A percentile compares a stretch with the other conserved stretches of the same genome.
phyloP scores from a whole-genome alignment of 2,113 vertebrate species.

The Columba livia region DNA sequence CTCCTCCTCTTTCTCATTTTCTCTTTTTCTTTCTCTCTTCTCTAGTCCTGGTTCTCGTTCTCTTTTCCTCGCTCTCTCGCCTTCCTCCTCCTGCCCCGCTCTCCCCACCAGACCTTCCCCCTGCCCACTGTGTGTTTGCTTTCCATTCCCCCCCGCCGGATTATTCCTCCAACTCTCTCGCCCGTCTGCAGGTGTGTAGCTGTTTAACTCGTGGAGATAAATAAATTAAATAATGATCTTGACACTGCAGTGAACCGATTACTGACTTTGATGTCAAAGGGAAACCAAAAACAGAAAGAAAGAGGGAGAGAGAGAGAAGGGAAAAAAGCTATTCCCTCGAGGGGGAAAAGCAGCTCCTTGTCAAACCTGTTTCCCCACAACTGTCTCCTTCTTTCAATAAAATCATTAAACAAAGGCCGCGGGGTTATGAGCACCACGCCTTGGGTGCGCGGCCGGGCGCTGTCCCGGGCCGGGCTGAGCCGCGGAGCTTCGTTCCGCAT shows the following conservation, averaged over 20 bases:
- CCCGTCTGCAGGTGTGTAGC: slow-evolving; percentile 51
- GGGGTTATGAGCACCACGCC: slow-evolving; percentile 63
- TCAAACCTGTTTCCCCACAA: slow-evolving; percentile 90
- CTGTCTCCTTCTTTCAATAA: slow-evolving; percentile 76
- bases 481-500: neutral
- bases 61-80: neutral
- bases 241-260: slow-evolving; percentile 83
- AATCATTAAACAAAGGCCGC: slow-evolving; percentile 76
- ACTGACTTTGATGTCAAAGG: slow-evolving; percentile 82
- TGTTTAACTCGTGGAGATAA: slow-evolving; percentile 52
- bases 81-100: neutral
- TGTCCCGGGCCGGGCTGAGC: neutral
- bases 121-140: neutral
- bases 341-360: slow-evolving; percentile 74
- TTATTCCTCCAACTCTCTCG: neutral
- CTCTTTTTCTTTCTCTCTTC: neutral
- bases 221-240: slow-evolving; percentile 73
- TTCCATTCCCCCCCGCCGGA: neutral
- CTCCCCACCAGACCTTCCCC: neutral
- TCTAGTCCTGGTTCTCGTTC: too few relatives aligned
- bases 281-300: slow-evolving; percentile 64
- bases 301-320: slow-evolving; percentile 32
- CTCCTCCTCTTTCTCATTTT: too few relatives aligned
- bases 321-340: slow-evolving; percentile 71
- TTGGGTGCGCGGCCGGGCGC: slow-evolving; percentile 3